Base-by-base conservation (phyloP, 2,888 invertebrate genomes). In the Morinoia aosen region DNA sequence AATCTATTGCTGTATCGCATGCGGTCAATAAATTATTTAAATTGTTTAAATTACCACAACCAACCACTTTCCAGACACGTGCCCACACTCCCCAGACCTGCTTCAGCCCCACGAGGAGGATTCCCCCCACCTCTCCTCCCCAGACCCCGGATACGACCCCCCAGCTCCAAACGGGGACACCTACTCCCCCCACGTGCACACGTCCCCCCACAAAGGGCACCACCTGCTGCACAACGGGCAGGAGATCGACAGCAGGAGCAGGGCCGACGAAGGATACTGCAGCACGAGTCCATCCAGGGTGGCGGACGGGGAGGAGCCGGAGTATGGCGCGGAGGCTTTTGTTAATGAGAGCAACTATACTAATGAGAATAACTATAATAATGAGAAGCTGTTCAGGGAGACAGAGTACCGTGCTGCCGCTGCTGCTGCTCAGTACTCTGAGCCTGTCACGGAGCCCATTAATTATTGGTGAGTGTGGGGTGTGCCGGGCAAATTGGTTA, bases 151-250 rank as follows among this genome's bases (percentile, higher is more conserved):
- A 0, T 90, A 90, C 33, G 90, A 39, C 48, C 90, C 90, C 39
- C 19, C 90, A 16, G 39, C 90, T 40, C 90, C 11, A 1, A 1
- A 90, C 95, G 95, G 95, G 95, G 95, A 95, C 95, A 19, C 19
- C 96, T n/a, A 39, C 93, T 95, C 61, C 61, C 95, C 11, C 95
- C 57, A 56, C 76, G 95, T 95, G 40, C 40, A 90, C 48, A 39
- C 90, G 7, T 40, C 90, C 48, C 1, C 5, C 1, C 90, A 90
- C 40, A 39, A 40, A 12, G 40, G 39, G 8, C 90, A 90, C 90
- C 90, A 90, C 48, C 14, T 90, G 39, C 14, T 90, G 16, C 90
- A 90, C 40, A 90, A 10, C 40, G 93, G 93, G 33, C 56, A 57
- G 48, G 93, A 93, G 33, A 33, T 93, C 14, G 93, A 93, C 93